Percentiles rank a stretch among this genome's conserved stretches.
Evolutionary conservation across 2,797 vertebrate species (phyloP).

Genomic region (Monodelphis domestica): DNA sequence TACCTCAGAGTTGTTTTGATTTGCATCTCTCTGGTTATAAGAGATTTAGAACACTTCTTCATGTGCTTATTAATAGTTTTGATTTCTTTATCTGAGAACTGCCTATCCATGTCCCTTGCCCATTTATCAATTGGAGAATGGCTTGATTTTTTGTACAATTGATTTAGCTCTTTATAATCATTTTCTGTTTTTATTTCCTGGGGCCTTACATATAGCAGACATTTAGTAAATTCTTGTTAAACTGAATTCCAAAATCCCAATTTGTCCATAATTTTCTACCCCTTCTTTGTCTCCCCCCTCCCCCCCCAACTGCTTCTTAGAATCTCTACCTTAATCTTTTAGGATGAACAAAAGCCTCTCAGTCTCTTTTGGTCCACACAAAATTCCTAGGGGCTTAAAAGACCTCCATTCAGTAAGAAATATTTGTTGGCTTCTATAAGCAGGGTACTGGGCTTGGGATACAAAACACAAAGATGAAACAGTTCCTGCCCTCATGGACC

Average conservation of each 20-base stretch:
- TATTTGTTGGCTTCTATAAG: not conserved
- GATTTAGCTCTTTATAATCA: no score
- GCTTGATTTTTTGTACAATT: no score
- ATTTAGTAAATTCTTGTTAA: not conserved
- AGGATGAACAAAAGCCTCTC: not conserved
- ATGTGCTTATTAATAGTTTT: no score
- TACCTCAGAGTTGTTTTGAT: no score
- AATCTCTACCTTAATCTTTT: not conserved
- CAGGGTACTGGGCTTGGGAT: not conserved
- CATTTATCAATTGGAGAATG: no score
- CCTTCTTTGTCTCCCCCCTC: no score
- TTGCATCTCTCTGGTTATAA: no score
- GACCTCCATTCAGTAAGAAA: not conserved
- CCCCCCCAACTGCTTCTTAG: not conserved
- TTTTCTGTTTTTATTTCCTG: not conserved
- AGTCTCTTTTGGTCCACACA: not conserved
- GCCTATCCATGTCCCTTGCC: no score
- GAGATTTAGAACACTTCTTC: no score
- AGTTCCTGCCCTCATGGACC: not conserved
- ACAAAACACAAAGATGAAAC: not conserved
- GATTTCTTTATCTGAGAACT: no score
- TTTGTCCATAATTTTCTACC: not conserved
- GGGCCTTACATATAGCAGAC: not conserved
- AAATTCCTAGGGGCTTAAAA: not conserved
- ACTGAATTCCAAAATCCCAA: not conserved